A percentile compares a stretch with the other conserved stretches of the same genome.
phyloP scores from a whole-genome alignment of 2,888 invertebrate genomes.

The Agrotis segetum region DNA sequence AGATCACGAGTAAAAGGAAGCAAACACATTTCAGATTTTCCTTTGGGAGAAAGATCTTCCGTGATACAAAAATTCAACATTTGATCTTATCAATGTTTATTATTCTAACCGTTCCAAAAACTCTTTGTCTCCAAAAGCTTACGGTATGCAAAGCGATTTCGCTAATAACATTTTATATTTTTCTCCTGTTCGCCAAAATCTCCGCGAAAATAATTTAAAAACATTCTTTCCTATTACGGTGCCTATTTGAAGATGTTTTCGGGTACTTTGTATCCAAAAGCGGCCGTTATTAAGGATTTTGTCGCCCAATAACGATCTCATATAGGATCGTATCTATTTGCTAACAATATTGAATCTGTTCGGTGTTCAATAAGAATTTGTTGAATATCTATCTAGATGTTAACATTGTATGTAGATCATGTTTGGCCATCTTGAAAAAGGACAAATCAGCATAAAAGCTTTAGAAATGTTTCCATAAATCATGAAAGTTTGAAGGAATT shows the following conservation, averaged over 20 bases:
- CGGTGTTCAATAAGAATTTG: background rate
- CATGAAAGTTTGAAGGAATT: background rate
- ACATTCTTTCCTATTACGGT: conserved; percentile 32
- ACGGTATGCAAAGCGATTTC: conserved; percentile 29
- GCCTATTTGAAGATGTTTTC: conserved; percentile 35
- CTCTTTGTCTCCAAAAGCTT: conserved; percentile 21
- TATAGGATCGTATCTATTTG: conserved; percentile 32
- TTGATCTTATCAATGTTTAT: conserved; percentile 21
- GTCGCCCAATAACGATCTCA: conserved; percentile 36
- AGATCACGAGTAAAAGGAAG: background rate
- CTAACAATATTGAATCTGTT: conserved; percentile 24
- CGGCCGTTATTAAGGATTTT: conserved; percentile 37
- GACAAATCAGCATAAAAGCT: background rate
- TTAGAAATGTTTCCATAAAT: background rate
- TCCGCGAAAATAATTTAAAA: conserved; percentile 43
- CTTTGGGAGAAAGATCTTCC: too few relatives aligned
- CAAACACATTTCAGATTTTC: too few relatives aligned
- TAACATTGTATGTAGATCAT: background rate
- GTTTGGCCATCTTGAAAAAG: background rate
- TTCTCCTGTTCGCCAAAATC: conserved; percentile 24
- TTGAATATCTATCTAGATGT: conserved; percentile 1
- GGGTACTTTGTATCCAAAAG: conserved; percentile 33
- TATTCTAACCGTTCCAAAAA: conserved; percentile 15
- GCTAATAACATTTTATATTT: conserved; percentile 42
- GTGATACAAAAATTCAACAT: background rate